Percentiles rank a stretch among this genome's conserved stretches.
Conservation (phyloP, 2,888 invertebrate genomes). For the Archaeoteleia sp. region DNA sequence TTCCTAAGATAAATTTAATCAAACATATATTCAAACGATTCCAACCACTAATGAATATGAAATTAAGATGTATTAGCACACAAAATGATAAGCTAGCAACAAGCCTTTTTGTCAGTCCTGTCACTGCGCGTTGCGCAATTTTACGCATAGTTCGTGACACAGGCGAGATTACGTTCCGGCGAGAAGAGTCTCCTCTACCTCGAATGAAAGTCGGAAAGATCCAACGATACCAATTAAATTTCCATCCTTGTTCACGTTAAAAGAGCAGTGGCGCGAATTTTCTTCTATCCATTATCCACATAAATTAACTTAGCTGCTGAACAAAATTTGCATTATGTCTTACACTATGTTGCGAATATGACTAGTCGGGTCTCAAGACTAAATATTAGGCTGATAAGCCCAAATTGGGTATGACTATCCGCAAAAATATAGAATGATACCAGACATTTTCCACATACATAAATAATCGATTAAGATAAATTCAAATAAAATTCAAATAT, state of each 20-base stretch:
- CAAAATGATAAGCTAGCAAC: not conserved
- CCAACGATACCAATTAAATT: slow-evolving; percentile 12
- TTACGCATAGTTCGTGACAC: slow-evolving; percentile 5
- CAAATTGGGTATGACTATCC: no score
- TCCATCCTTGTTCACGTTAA: slow-evolving; percentile 12
- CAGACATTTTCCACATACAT: no score
- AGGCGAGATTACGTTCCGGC: slow-evolving; percentile 1
- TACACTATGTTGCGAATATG: no score
- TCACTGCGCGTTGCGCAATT: not conserved
- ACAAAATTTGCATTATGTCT: not conserved
- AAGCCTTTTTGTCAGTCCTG: no score
- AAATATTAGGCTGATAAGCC: no score
- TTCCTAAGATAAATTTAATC: no score
- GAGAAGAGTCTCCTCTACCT: slow-evolving; percentile 1
- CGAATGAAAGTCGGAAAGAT: slow-evolving; percentile 12
- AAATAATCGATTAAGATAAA: not conserved
- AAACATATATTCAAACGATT: no score
- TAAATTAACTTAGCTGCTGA: not conserved
- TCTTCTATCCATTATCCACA: slow-evolving; percentile 3
- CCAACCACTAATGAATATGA: no score
- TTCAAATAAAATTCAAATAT: no score
- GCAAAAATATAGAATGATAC: no score
- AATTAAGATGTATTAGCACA: not conserved
- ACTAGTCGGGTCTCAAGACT: no score
- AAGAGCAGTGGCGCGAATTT: slow-evolving; percentile 13